A percentile compares a stretch with the other conserved stretches of the same genome.
These are phyloP conservation scores for Cyanocitta stelleri DNA, from an alignment of 2,113 vertebrate species.

Conservation along the genomic window DNA sequence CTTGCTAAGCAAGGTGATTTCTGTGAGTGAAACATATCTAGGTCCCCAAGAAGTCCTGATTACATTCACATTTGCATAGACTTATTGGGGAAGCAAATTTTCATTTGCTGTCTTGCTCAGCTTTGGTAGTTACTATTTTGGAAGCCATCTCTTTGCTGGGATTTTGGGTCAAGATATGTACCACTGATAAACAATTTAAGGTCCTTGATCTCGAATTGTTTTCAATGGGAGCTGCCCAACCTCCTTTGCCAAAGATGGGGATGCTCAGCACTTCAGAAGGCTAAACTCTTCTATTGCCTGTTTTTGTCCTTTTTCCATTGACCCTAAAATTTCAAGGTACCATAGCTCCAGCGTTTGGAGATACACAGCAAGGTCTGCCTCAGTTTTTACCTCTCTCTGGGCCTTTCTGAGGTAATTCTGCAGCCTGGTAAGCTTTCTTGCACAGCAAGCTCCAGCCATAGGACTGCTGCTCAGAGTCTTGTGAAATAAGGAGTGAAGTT, in stretches of 20 bases:
- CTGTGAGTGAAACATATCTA: neutral
- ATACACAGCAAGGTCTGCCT: neutral
- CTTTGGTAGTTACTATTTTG: neutral
- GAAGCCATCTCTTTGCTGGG: neutral
- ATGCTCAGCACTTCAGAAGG: neutral
- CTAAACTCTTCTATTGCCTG: neutral
- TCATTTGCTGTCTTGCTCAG: neutral
- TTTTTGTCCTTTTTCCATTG: neutral
- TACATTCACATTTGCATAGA: neutral
- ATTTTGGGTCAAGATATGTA: neutral
- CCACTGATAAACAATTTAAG: neutral
- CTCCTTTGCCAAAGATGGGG: neutral
- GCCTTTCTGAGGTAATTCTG: neutral
- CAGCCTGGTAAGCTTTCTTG: neutral
- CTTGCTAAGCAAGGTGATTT: neutral
- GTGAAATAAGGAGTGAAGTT: neutral
- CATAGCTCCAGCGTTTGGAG: neutral
- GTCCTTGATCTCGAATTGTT: neutral
- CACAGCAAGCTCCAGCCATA: neutral
- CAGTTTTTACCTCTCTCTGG: neutral
- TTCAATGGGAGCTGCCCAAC: neutral
- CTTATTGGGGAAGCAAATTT: neutral
- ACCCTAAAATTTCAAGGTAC: neutral
- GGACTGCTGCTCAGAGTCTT: neutral
- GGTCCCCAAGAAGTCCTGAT: neutral